These are phyloP conservation scores for Parotia lawesii DNA, from an alignment of 2,113 vertebrate genomes.

Conservation along the genomic window DNA sequence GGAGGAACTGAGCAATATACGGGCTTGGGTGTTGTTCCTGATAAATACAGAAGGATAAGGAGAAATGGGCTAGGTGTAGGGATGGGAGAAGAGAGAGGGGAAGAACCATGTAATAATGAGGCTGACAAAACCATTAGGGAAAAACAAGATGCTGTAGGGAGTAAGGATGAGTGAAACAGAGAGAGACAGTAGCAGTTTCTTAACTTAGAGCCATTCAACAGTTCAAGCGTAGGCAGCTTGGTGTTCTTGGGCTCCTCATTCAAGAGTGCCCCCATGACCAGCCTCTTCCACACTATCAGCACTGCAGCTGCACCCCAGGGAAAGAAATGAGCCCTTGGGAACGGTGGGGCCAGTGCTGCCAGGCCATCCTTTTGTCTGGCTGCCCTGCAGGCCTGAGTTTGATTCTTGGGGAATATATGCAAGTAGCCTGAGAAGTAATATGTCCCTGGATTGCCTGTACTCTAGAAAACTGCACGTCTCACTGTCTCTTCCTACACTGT, in stretches of 20 bases:
- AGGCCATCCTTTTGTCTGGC: neutral
- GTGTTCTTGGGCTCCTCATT: neutral
- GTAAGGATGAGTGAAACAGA: neutral
- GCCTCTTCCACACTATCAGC: neutral
- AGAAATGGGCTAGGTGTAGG: neutral
- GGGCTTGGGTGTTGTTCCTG: neutral
- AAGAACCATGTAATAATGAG: neutral
- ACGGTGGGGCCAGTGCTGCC: neutral
- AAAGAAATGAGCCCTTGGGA: neutral
- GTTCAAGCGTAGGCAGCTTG: neutral
- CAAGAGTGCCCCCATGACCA: fast-evolving
- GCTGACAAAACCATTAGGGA: neutral
- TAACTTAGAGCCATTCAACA: neutral
- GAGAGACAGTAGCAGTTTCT: neutral
- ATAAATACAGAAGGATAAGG: neutral
- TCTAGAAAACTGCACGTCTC: fast-evolving
- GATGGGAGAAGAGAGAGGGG: neutral
- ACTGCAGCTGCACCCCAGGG: neutral
- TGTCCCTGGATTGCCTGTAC: neutral
- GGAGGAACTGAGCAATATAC: neutral
- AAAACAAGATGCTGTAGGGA: neutral
- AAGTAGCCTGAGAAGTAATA: neutral
- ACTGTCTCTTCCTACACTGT: neutral
- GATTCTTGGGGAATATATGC: neutral
- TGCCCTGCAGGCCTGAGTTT: neutral